Base-by-base conservation (phyloP, 2,888 invertebrate genomes). In the Resseliella maxima region DNA sequence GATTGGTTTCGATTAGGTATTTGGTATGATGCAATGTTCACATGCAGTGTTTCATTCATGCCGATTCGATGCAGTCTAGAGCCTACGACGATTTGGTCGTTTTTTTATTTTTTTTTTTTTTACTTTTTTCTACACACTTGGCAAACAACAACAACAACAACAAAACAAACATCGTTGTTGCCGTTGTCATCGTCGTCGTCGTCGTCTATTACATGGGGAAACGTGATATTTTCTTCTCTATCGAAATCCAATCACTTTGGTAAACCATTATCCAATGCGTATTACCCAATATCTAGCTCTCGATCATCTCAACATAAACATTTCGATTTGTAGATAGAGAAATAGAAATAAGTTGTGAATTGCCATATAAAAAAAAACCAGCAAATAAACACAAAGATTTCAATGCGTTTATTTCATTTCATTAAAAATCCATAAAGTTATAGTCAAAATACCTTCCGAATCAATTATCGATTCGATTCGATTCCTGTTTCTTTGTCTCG, bases 401-500 rank as follows among this genome's bases (percentile, higher is more conserved):
- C 59, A 59, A 24, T 59, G 24, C 59, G 59, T 59, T 59, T 59
- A 59, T 59, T 24, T 72, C 6, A 72, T 72, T 72, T 72, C 35
- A 72, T 72, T 72, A 72, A 36, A 72, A 72, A 72, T 72, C 72
- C 72, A 72, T 72, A 72, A 72, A 72, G 36, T 72, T 35, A 72
- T 72, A 72, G 72, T 72, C 72, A 72, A 72, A 72, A 72, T 72
- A 72, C 72, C 72, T 72, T 72, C 72, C 72, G 72, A 72, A 72
- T 72, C 72, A 72, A 72, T 72, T 72, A 72, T 72, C 72, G 72
- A 72, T 72, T 72, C 72, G 72, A 15, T 35, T 35, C 72, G 72
- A 72, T 72, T 72, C 72, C 72, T n/a, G 31, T 31, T 72, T 72
- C 15, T 72, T 64, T 24, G 50, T 50, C 50, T 50, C 21, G 64